Conservation (phyloP, 2,113 vertebrate species). For the Oncorhynchus kisutch region DNA sequence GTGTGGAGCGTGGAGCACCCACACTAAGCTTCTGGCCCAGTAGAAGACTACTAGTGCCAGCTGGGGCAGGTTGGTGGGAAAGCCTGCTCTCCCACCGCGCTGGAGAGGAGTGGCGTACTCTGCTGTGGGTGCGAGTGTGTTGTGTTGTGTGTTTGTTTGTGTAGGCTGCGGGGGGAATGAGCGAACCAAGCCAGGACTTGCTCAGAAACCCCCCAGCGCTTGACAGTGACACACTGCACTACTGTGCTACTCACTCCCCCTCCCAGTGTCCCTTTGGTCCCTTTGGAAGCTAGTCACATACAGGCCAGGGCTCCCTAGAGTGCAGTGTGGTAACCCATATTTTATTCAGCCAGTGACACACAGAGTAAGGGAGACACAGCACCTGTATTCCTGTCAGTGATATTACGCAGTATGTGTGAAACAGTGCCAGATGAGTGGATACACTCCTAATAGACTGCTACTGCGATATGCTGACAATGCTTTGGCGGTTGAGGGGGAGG, state of each 20-base stretch:
- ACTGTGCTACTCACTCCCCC: slow-evolving; percentile 24
- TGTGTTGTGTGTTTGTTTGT: neutral
- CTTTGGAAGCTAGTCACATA: slow-evolving; percentile 43
- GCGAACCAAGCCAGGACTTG: slow-evolving; percentile 24
- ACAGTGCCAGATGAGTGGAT: slow-evolving; percentile 25
- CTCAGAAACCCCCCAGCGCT: slow-evolving; percentile 23
- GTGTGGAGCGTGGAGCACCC: slow-evolving; percentile 8
- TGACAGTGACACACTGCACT: slow-evolving; percentile 59
- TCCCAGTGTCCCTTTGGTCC: slow-evolving; percentile 49
- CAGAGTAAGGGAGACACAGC: slow-evolving; percentile 51
- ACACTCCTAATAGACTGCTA: neutral
- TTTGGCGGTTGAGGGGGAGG: neutral
- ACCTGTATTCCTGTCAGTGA: slow-evolving; percentile 45
- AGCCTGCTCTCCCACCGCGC: neutral
- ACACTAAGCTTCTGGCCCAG: slow-evolving; percentile 49
- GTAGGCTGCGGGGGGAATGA: neutral
- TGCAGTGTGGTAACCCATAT: slow-evolving; percentile 60
- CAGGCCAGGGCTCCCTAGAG: slow-evolving; percentile 50
- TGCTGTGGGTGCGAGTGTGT: slow-evolving; percentile 17
- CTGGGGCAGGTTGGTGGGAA: slow-evolving; percentile 40
- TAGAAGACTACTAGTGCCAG: slow-evolving; percentile 47
- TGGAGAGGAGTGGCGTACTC: neutral
- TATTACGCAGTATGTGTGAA: slow-evolving; percentile 21
- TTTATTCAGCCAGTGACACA: slow-evolving; percentile 55
- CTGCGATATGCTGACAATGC: neutral